Evolutionary conservation across 1,140 invertebrate genomes (phyloP).

Genomic region (Drosophila lacteicornis): DNA sequence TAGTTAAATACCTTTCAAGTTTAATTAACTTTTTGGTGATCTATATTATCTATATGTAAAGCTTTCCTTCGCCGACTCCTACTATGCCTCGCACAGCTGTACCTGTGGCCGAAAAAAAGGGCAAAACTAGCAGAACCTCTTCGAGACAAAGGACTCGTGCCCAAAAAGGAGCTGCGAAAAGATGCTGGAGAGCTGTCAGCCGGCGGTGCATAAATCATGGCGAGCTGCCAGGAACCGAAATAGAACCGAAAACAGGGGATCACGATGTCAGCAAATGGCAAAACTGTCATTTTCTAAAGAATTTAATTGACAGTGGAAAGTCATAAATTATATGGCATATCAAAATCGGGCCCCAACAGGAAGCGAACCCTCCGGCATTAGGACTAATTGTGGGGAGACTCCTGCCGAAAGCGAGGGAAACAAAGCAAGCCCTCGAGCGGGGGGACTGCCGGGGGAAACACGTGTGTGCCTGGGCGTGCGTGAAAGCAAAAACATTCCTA

Average conservation of each 20-base stretch:
- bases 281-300: slow-evolving; percentile 78
- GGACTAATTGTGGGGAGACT: slow-evolving; percentile 49
- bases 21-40: neutral
- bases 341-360: slow-evolving; percentile 26
- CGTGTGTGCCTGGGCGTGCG: slow-evolving; percentile 47
- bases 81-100: slow-evolving; percentile 2
- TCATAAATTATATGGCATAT: slow-evolving; percentile 75
- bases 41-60: neutral
- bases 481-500: slow-evolving; percentile 62
- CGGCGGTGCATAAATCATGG: slow-evolving; percentile 71
- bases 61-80: neutral
- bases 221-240: slow-evolving; percentile 39
- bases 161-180: slow-evolving; percentile 45
- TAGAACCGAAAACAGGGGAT: slow-evolving; percentile 36
- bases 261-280: slow-evolving; percentile 66
- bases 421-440: slow-evolving; percentile 18
- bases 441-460: slow-evolving; percentile 15
- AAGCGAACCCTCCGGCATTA: slow-evolving; percentile 21
- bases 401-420: slow-evolving; percentile 12
- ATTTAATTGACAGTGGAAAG: slow-evolving; percentile 81
- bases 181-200: slow-evolving; percentile 63
- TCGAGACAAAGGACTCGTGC: slow-evolving; percentile 22
- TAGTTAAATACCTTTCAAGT: accelerated
- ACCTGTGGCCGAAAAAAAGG: slow-evolving; percentile 40
- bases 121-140: slow-evolving; percentile 63